These are phyloP conservation scores for Sabatieria punctata DNA, from an alignment of 2,888 invertebrate genomes.

Conservation along the genomic window DNA sequence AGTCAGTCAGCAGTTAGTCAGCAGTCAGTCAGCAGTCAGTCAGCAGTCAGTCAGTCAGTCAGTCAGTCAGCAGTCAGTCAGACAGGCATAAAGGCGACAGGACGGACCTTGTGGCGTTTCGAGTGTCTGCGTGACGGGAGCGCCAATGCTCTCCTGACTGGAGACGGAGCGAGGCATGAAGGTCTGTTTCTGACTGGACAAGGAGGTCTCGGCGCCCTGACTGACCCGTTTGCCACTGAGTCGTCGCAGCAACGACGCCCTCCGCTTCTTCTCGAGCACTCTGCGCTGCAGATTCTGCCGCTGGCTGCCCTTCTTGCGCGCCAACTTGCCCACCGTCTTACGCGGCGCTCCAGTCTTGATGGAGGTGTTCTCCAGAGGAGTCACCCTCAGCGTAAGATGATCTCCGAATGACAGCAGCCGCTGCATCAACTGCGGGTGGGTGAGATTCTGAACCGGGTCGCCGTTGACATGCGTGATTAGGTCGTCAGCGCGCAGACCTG, in stretches of 20 bases:
- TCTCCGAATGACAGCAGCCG: constrained; percentile 24
- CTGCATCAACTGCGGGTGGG: constrained; percentile 29
- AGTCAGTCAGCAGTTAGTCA: no score
- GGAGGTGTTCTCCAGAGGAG: constrained; percentile 81
- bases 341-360: constrained; percentile 68
- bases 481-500: constrained; percentile 49
- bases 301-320: constrained; percentile 21
- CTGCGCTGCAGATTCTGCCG: constrained; percentile 15
- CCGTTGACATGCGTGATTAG: constrained; percentile 72
- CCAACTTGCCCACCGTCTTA: constrained; percentile 42
- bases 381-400: constrained; percentile 33
- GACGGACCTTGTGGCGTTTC: not conserved
- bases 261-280: constrained; percentile 21
- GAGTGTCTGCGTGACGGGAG: constrained; percentile 15
- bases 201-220: constrained; percentile 19
- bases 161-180: constrained; percentile 43
- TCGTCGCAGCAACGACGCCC: constrained; percentile 63
- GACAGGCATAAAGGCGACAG: no score
- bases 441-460: constrained; percentile 38
- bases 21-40: no score
- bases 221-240: constrained; percentile 55
- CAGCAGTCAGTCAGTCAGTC: no score
- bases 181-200: not conserved
- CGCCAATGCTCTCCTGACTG: constrained; percentile 32
- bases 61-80: no score